Evolutionary conservation across 1,140 invertebrate genomes (phyloP).

Genomic region (Cotesia typhae): DNA sequence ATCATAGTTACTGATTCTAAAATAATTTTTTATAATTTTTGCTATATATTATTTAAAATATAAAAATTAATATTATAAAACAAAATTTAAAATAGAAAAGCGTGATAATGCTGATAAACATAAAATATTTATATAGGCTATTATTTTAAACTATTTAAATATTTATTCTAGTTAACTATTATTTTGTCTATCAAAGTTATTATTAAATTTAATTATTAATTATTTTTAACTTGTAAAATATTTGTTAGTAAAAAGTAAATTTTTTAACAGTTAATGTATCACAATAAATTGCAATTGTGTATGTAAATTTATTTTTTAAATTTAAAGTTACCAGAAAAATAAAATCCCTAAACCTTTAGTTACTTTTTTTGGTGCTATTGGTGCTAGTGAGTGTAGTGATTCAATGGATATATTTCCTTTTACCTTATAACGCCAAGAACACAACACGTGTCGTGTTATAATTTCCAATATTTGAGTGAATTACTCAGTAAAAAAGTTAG

Average conservation of each 20-base stretch:
- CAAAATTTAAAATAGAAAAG: no score
- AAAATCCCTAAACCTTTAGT: background rate
- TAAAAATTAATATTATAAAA: no score
- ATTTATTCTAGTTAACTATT: background rate
- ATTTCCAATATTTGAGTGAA: constrained; percentile 50
- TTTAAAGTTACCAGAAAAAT: background rate
- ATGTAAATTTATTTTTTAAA: constrained; percentile 18
- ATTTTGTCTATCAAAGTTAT: background rate
- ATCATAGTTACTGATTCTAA: no score
- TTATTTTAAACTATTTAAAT: background rate
- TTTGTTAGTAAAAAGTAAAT: no score
- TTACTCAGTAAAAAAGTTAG: constrained; percentile 50
- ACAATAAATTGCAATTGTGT: constrained; percentile 28
- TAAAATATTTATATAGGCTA: background rate
- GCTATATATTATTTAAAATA: no score
- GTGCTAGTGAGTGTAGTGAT: no score
- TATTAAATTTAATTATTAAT: constrained; percentile 29
- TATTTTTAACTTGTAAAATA: no score
- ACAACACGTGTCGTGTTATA: constrained; percentile 55
- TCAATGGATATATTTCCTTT: constrained; percentile 46
- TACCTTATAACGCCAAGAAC: constrained; percentile 47
- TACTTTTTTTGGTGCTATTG: no score
- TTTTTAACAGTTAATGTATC: constrained; percentile 13
- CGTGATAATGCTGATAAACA: no score
- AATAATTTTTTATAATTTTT: no score